These are phyloP conservation scores for Drosophila testacea DNA, from an alignment of 2,888 invertebrate species.

Conservation along the genomic window DNA sequence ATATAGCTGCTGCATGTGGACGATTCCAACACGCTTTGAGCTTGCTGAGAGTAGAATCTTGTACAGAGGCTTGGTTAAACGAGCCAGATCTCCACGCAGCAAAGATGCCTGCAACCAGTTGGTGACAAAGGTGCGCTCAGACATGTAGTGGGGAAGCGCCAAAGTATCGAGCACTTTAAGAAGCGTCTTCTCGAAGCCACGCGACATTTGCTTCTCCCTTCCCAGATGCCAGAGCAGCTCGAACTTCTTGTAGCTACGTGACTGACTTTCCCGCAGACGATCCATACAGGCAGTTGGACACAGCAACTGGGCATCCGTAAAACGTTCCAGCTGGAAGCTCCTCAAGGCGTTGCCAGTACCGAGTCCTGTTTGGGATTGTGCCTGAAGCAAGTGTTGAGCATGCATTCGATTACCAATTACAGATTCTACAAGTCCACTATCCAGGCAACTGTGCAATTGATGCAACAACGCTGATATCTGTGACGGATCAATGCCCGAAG, in stretches of 20 bases:
- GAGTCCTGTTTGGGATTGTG: slow-evolving; percentile 51
- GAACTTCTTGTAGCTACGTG: slow-evolving; percentile 84
- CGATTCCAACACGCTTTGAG: slow-evolving; percentile 93
- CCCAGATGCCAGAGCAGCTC: slow-evolving; percentile 91
- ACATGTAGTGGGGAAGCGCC: slow-evolving; percentile 83
- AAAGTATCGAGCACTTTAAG: slow-evolving; percentile 87
- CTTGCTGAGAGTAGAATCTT: slow-evolving; percentile 91
- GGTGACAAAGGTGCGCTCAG: slow-evolving; percentile 87
- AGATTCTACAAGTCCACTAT: slow-evolving; percentile 88
- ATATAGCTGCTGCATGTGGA: slow-evolving; percentile 88
- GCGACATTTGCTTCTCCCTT: slow-evolving; percentile 87
- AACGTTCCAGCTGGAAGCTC: slow-evolving; percentile 81
- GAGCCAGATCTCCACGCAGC: slow-evolving; percentile 90
- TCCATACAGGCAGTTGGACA: slow-evolving; percentile 80
- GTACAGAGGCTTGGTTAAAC: slow-evolving; percentile 91
- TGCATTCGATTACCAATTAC: slow-evolving; percentile 87
- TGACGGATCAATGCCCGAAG: slow-evolving; percentile 78
- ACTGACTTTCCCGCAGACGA: slow-evolving; percentile 83
- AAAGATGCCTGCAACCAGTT: slow-evolving; percentile 91
- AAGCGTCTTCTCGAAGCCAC: slow-evolving; percentile 87
- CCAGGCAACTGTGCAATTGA: slow-evolving; percentile 90
- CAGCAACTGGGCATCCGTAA: slow-evolving; percentile 83
- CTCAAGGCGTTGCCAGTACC: slow-evolving; percentile 60
- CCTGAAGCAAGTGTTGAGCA: slow-evolving; percentile 78
- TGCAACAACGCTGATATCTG: slow-evolving; percentile 89